A percentile compares a stretch with the other conserved stretches of the same genome.
Evolutionary conservation across 2,888 invertebrate genomes (phyloP).

Genomic region (Parnassius glacialis): DNA sequence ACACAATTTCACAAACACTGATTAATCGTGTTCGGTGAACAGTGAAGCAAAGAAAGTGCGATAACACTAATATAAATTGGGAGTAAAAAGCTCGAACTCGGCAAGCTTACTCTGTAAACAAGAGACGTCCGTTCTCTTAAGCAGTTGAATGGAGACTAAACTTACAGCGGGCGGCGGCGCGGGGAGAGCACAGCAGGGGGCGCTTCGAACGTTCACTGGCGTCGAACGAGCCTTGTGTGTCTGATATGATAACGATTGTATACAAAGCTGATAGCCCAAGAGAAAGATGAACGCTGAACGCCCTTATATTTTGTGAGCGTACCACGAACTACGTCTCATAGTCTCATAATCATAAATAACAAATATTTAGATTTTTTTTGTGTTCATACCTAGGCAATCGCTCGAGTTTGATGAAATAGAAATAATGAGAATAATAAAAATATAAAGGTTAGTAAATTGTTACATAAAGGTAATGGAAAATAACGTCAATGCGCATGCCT

Average conservation of each 20-base stretch:
- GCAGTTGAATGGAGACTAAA: conserved; percentile 62
- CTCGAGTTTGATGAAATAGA: neutral
- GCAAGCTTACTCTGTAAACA: conserved; percentile 48
- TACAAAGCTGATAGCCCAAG: conserved; percentile 55
- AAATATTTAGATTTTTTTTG: conserved; percentile 16
- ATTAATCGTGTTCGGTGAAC: conserved; percentile 36
- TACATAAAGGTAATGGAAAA: neutral
- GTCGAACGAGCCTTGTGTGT: conserved; percentile 64
- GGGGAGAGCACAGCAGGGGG: conserved; percentile 60
- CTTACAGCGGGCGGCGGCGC: conserved; percentile 36
- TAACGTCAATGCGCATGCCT: conserved; percentile 16
- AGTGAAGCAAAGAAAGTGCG: conserved; percentile 43
- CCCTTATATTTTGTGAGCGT: conserved; percentile 33
- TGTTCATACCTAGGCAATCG: conserved; percentile 14
- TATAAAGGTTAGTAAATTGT: neutral
- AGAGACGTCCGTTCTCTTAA: conserved; percentile 42
- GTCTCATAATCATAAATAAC: conserved; percentile 19
- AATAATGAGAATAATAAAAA: conserved; percentile 1
- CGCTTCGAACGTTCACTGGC: conserved; percentile 43
- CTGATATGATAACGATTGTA: conserved; percentile 73
- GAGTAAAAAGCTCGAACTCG: conserved; percentile 72
- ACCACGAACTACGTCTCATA: conserved; percentile 9
- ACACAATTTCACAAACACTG: conserved; percentile 48
- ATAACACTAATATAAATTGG: conserved; percentile 54
- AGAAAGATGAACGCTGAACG: conserved; percentile 46